These are phyloP conservation scores for Monopterus albus DNA, from an alignment of 2,113 vertebrate species.

Conservation along the genomic window DNA sequence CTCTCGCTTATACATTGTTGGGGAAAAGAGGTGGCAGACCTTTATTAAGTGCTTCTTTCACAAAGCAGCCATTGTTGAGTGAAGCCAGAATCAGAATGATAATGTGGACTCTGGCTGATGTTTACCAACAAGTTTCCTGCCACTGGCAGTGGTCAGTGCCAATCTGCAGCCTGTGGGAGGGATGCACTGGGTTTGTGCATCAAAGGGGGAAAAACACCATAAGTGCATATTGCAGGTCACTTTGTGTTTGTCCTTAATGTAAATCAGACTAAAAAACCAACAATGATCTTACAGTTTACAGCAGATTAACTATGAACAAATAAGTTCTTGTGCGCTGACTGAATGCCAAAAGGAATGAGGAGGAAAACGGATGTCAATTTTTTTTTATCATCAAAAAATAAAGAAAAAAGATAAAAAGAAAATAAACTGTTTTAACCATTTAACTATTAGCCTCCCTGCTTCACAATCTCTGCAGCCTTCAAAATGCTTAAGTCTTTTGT, in stretches of 20 bases:
- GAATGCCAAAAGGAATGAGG: background rate
- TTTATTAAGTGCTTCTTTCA: constrained; percentile 90
- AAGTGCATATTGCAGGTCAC: background rate
- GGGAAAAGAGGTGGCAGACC: constrained; percentile 88
- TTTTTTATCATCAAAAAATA: background rate
- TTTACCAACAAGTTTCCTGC: constrained; percentile 89
- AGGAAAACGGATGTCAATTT: background rate
- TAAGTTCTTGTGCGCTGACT: background rate
- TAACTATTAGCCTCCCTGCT: too few relatives aligned
- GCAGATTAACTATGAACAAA: background rate
- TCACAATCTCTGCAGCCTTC: too few relatives aligned
- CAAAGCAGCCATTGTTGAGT: constrained; percentile 93
- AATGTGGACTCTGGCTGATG: constrained; percentile 87
- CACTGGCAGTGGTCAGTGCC: constrained; percentile 79
- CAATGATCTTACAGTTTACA: background rate
- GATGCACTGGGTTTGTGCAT: constrained; percentile 4
- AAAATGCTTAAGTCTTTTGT: too few relatives aligned
- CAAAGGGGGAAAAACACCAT: constrained; percentile 6
- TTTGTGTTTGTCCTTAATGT: background rate
- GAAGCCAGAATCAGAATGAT: constrained; percentile 85
- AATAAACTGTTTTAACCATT: too few relatives aligned
- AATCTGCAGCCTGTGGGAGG: constrained; percentile 12
- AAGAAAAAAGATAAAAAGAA: too few relatives aligned
- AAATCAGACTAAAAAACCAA: background rate
- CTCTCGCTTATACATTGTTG: constrained; percentile 80